Evolutionary conservation across 2,888 invertebrate genomes (phyloP).

Genomic region (Agrenia bidenticulata): DNA sequence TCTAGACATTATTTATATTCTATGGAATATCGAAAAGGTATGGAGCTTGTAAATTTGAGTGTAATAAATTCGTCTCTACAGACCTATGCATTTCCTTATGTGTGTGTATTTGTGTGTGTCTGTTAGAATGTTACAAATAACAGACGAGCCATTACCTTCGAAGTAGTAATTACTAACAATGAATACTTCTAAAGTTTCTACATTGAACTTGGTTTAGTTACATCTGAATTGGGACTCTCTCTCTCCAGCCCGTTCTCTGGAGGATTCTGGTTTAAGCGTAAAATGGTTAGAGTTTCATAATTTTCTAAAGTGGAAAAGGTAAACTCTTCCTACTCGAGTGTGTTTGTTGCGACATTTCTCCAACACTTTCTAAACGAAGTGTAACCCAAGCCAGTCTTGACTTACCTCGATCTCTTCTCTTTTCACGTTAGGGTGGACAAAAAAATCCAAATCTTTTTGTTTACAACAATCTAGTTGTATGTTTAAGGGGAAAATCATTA

Average conservation of each 20-base stretch:
- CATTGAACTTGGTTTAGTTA: conserved; percentile 20
- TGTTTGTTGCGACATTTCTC: background rate
- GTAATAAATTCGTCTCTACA: too few species aligned
- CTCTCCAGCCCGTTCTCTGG: too few species aligned
- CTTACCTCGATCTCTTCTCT: background rate
- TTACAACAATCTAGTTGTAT: too few species aligned
- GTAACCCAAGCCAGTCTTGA: background rate
- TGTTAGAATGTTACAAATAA: too few species aligned
- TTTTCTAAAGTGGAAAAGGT: conserved; percentile 14
- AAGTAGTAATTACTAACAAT: too few species aligned
- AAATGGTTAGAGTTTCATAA: conserved; percentile 17
- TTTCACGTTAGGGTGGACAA: background rate
- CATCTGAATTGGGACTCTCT: conserved; percentile 1
- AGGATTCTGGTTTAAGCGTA: background rate
- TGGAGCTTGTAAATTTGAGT: too few species aligned
- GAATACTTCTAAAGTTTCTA: conserved; percentile 11
- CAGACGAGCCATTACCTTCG: too few species aligned
- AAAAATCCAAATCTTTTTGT: background rate
- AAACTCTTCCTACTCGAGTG: background rate
- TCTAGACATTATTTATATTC: too few species aligned
- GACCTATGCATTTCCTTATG: too few species aligned
- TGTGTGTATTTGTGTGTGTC: too few species aligned
- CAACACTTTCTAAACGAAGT: background rate
- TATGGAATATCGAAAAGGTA: too few species aligned
- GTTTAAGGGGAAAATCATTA: background rate